Conservation (phyloP, 2,113 vertebrate species). For the Nibea coibor region DNA sequence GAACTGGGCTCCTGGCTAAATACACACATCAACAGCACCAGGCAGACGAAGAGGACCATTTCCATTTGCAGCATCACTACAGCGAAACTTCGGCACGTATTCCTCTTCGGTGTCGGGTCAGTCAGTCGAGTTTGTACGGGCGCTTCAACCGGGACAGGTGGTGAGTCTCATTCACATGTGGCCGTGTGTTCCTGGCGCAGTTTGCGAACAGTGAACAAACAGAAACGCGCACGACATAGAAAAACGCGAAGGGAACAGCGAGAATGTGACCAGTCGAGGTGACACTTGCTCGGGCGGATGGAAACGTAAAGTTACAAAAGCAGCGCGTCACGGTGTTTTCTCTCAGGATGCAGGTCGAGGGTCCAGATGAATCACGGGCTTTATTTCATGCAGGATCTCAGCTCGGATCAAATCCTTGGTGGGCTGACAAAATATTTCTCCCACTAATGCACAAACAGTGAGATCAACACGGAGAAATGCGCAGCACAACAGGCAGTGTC, state of each 20-base stretch:
- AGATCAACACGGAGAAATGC: conserved; percentile 37
- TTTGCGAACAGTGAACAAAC: conserved; percentile 30
- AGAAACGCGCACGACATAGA: conserved; percentile 40
- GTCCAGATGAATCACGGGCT: conserved; percentile 59
- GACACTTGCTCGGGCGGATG: conserved; percentile 59
- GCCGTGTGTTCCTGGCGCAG: conserved; percentile 55
- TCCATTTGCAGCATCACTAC: conserved; percentile 97
- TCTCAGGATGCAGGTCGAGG: conserved; percentile 36
- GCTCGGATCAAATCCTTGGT: conserved; percentile 56
- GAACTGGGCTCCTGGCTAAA: conserved; percentile 95
- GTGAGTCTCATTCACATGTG: conserved; percentile 77
- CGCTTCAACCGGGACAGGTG: conserved; percentile 73
- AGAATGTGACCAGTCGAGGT: conserved; percentile 27
- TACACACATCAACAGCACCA: conserved; percentile 95
- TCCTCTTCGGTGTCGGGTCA: conserved; percentile 74
- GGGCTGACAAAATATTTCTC: conserved; percentile 44
- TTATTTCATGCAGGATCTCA: conserved; percentile 52
- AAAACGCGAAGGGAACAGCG: neutral
- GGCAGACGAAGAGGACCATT: conserved; percentile 92
- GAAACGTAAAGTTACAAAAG: conserved; percentile 46
- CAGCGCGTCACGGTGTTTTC: conserved; percentile 44
- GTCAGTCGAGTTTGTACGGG: conserved; percentile 54
- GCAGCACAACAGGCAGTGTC: conserved; percentile 58
- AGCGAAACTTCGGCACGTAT: conserved; percentile 77
- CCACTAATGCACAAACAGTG: conserved; percentile 43